Evolutionary conservation across 53 echinoderm and acorn worm species (phyloP).

Genomic region (Glandiceps talaboti): DNA sequence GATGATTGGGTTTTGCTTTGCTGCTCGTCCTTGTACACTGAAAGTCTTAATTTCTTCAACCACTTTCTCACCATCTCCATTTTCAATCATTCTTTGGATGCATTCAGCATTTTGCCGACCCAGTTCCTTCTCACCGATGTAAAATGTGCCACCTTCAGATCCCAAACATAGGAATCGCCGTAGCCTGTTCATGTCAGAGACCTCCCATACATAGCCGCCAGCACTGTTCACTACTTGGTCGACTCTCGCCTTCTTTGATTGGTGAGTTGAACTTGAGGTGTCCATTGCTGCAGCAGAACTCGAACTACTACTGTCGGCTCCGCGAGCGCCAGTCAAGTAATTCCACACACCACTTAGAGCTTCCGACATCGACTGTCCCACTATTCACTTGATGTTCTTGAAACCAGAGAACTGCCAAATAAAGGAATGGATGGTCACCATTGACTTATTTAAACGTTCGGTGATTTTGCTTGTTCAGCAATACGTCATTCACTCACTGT

Average conservation of each 20-base stretch:
- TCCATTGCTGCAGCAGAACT: too few relatives aligned
- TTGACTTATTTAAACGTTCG: neutral
- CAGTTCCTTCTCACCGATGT: slow-evolving; percentile 38
- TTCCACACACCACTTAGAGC: neutral
- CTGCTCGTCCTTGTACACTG: slow-evolving; percentile 30
- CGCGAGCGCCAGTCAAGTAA: neutral
- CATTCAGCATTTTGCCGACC: slow-evolving; percentile 25
- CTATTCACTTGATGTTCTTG: neutral
- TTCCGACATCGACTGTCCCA: neutral
- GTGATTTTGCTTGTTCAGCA: neutral
- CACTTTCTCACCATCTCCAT: slow-evolving; percentile 44
- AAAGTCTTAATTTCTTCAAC: slow-evolving; percentile 48
- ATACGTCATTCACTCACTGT: neutral
- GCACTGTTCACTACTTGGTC: slow-evolving; percentile 38
- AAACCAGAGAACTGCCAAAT: neutral
- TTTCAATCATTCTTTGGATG: slow-evolving; percentile 47
- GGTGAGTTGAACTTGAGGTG: neutral
- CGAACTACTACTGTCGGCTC: neutral
- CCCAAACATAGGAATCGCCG: slow-evolving; percentile 56
- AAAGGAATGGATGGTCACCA: neutral
- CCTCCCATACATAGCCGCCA: slow-evolving; percentile 43
- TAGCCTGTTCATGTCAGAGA: slow-evolving; percentile 53
- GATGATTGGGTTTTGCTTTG: slow-evolving; percentile 39
- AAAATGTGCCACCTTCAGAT: slow-evolving; percentile 66
- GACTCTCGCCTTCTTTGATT: neutral